phyloP scores from a whole-genome alignment of 2,888 invertebrate species.

The Acanthococcus lagerstroemiae region DNA sequence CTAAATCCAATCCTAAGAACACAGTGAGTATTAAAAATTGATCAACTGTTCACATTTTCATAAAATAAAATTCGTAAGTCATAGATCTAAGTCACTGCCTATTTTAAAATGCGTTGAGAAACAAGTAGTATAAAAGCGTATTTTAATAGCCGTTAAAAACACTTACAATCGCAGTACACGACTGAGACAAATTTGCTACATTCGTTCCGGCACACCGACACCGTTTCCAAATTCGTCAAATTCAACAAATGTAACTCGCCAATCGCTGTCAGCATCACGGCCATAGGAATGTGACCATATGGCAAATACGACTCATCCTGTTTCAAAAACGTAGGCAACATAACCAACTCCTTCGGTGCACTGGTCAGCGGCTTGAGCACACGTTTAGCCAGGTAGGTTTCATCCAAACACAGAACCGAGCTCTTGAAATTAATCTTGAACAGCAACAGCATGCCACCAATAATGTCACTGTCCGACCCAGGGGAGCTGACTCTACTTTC shows the following conservation, averaged over 20 bases:
- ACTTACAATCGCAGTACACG: slow-evolving; percentile 71
- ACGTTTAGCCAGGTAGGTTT: slow-evolving; percentile 28
- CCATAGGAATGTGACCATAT: slow-evolving; percentile 35
- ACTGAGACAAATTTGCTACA: slow-evolving; percentile 58
- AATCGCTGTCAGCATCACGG: slow-evolving; percentile 63
- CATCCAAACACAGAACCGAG: slow-evolving; percentile 30
- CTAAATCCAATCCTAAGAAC: background rate
- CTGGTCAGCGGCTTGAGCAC: slow-evolving; percentile 14
- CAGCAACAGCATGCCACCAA: slow-evolving; percentile 46
- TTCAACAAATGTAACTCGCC: slow-evolving; percentile 55
- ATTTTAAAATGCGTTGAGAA: background rate
- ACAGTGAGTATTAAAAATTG: background rate
- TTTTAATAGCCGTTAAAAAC: background rate
- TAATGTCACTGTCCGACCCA: slow-evolving; percentile 26
- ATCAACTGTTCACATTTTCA: background rate
- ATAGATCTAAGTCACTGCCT: background rate
- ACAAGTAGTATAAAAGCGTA: background rate
- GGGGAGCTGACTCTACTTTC: background rate
- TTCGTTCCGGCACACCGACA: slow-evolving; percentile 1
- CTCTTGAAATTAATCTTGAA: slow-evolving; percentile 47
- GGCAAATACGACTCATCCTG: slow-evolving; percentile 18
- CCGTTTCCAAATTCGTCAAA: slow-evolving; percentile 17
- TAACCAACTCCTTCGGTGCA: slow-evolving; percentile 30
- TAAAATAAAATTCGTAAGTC: too few species aligned
- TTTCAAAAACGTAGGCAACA: slow-evolving; percentile 33